Percentiles rank a stretch among this genome's conserved stretches.
Evolutionary conservation across 2,797 vertebrate species (phyloP).

Genomic region (Sebastes elongatus): DNA sequence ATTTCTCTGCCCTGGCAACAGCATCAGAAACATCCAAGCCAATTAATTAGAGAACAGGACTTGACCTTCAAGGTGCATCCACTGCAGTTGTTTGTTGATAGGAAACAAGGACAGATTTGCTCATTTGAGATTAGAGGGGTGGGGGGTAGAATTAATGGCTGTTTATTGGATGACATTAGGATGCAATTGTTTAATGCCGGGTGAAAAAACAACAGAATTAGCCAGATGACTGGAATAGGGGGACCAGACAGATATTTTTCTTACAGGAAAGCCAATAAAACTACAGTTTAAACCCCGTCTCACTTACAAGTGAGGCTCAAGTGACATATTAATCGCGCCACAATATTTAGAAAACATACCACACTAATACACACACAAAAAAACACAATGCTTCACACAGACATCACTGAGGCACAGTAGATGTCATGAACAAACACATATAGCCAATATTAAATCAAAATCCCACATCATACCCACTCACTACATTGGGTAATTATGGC

Average conservation of each 20-base stretch:
- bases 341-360: neutral
- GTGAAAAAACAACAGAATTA: constrained; percentile 11
- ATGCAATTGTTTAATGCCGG: constrained; percentile 36
- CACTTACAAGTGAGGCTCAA: constrained; percentile 3
- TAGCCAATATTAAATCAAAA: neutral
- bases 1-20: constrained; percentile 63
- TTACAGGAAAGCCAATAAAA: neutral
- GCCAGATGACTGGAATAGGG: constrained; percentile 8
- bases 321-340: neutral
- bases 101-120: constrained; percentile 70
- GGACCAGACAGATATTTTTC: neutral
- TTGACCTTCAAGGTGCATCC: constrained; percentile 79
- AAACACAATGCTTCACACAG: neutral
- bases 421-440: neutral
- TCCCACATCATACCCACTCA: neutral
- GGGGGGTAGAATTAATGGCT: constrained; percentile 60
- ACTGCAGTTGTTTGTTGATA: constrained; percentile 71
- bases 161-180: constrained; percentile 50
- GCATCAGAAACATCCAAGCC: constrained; percentile 62
- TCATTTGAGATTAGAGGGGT: constrained; percentile 71
- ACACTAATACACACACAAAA: neutral
- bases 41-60: constrained; percentile 73
- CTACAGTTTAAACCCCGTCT: neutral
- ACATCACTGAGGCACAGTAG: neutral
- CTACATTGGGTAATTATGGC: neutral